A percentile compares a stretch with the other conserved stretches of the same genome.
Conservation (phyloP, 2,888 invertebrate genomes). For the Melinaea menophilus region DNA sequence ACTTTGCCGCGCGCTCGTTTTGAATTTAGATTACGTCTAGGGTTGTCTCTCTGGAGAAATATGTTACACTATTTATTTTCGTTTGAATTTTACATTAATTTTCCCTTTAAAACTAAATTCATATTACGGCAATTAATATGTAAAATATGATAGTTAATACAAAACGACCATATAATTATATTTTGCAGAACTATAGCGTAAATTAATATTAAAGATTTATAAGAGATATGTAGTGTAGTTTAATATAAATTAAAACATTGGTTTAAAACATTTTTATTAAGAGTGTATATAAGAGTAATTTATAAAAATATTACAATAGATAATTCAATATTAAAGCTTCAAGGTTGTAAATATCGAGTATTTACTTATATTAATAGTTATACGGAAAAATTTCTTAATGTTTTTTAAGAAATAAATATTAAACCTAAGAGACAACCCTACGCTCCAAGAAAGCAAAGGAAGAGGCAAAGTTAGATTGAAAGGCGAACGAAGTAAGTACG, state of each 20-base stretch:
- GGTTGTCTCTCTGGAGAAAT: constrained; percentile 17
- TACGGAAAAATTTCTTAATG: not conserved
- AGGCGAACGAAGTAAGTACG: constrained; percentile 35
- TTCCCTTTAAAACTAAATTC: not conserved
- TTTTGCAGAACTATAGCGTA: too few relatives aligned
- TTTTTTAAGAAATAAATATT: not conserved
- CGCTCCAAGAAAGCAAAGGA: constrained; percentile 33
- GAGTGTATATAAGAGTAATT: too few relatives aligned
- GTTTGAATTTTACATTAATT: constrained; percentile 10
- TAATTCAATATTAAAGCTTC: too few relatives aligned
- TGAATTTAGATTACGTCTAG: constrained; percentile 33
- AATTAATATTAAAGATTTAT: too few relatives aligned
- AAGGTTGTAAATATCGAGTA: too few relatives aligned
- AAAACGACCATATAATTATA: not conserved
- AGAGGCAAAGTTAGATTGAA: constrained; percentile 39
- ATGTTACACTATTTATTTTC: not conserved
- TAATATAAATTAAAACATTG: too few relatives aligned
- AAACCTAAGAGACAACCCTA: constrained; percentile 28
- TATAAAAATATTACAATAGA: too few relatives aligned
- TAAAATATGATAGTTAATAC: not conserved
- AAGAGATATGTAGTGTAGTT: too few relatives aligned
- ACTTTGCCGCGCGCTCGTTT: constrained; percentile 32
- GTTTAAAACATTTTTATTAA: too few relatives aligned
- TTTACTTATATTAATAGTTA: too few relatives aligned
- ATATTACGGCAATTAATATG: not conserved